phyloP scores from a whole-genome alignment of 1,140 invertebrate species.

The Caenorhabditis briggsae region DNA sequence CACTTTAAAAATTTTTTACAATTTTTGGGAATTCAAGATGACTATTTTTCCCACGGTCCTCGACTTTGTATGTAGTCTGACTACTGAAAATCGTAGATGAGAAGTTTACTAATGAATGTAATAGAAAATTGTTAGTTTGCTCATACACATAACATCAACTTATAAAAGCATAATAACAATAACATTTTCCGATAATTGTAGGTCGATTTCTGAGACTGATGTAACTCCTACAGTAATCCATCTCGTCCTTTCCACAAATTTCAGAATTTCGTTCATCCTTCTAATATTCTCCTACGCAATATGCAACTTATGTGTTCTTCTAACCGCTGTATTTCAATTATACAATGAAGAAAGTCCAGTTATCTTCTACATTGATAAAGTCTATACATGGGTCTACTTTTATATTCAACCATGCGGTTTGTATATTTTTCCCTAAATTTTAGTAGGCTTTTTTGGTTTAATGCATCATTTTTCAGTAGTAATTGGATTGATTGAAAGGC shows the following conservation, averaged over 20 bases:
- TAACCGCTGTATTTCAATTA: neutral
- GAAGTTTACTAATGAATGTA: no score
- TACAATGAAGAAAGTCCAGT: neutral
- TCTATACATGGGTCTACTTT: constrained; percentile 43
- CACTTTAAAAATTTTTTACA: no score
- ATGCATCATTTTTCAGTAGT: constrained; percentile 45
- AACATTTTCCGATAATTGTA: no score
- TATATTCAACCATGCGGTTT: constrained; percentile 50
- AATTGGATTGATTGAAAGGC: constrained; percentile 40
- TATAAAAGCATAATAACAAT: no score
- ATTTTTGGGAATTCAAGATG: no score
- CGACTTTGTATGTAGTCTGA: no score
- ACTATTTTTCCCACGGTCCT: no score
- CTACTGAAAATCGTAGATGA: no score
- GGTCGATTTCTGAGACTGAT: no score
- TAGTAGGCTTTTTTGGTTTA: neutral
- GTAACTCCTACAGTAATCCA: no score
- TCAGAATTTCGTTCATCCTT: constrained; percentile 40
- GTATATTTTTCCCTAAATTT: neutral
- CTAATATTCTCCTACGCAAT: constrained; percentile 28
- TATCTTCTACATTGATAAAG: neutral
- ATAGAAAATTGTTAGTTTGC: no score
- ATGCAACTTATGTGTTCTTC: constrained; percentile 27
- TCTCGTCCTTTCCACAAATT: neutral
- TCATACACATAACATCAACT: no score